phyloP scores from a whole-genome alignment of 2,113 vertebrate species.

The Oncorhynchus keta region DNA sequence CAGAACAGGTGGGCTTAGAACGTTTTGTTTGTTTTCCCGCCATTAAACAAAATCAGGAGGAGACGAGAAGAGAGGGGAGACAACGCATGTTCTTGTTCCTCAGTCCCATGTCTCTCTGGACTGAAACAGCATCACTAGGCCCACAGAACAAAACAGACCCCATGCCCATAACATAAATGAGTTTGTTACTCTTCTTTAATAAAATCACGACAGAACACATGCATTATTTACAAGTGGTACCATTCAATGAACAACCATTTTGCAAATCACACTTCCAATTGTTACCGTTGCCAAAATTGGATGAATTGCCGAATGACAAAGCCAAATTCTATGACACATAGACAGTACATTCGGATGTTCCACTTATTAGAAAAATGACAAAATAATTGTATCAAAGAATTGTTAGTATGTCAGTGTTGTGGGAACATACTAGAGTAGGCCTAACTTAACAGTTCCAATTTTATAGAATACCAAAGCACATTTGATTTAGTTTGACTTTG shows the following conservation, averaged over 20 bases:
- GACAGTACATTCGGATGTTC: conserved; percentile 45
- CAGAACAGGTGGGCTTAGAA: neutral
- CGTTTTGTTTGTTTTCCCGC: neutral
- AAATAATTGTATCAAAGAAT: conserved; percentile 28
- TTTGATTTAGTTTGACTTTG: neutral
- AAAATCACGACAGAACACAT: conserved; percentile 38
- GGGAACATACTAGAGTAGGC: neutral
- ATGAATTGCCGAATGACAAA: conserved; percentile 13
- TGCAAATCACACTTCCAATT: conserved; percentile 15
- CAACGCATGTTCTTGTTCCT: neutral
- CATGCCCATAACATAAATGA: neutral
- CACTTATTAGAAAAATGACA: conserved; percentile 23
- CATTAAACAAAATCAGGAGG: neutral
- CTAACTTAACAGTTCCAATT: neutral
- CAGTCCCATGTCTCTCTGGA: neutral
- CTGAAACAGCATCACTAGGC: neutral
- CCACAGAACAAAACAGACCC: neutral
- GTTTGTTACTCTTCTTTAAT: neutral
- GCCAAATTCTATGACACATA: conserved; percentile 28
- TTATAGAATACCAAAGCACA: neutral
- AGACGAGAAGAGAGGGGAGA: neutral
- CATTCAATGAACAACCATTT: neutral
- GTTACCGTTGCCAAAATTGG: conserved; percentile 1
- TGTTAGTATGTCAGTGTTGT: conserved; percentile 26
- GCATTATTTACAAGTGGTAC: conserved; percentile 2